phyloP scores from a whole-genome alignment of 2,797 vertebrate genomes.

The Cynodonichthys magdalenae region DNA sequence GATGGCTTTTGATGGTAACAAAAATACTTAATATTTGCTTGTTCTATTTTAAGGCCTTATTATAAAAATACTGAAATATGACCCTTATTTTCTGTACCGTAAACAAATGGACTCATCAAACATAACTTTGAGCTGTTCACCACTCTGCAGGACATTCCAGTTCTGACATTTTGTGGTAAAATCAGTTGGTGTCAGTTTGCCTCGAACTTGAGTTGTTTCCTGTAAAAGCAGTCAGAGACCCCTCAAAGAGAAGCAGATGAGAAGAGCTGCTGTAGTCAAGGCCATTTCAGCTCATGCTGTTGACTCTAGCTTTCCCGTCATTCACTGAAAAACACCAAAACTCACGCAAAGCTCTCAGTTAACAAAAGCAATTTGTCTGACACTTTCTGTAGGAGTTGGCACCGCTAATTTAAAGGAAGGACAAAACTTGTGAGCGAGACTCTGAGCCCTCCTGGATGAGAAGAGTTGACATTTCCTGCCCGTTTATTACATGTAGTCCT shows the following conservation, averaged over 20 bases:
- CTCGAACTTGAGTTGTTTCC: constrained; percentile 38
- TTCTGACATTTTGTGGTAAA: background rate
- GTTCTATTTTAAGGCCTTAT: too few species aligned
- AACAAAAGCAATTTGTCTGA: too few species aligned
- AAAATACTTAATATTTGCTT: too few species aligned
- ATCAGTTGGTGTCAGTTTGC: background rate
- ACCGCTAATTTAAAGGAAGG: too few species aligned
- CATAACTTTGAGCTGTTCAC: background rate
- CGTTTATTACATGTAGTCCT: too few species aligned
- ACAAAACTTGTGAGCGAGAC: too few species aligned
- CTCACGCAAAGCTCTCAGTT: too few species aligned
- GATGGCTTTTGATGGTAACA: background rate
- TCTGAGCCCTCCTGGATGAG: too few species aligned
- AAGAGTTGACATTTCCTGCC: too few species aligned
- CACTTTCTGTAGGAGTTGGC: too few species aligned
- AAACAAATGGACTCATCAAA: background rate
- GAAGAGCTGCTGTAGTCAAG: constrained; percentile 72
- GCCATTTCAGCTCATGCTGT: constrained; percentile 34
- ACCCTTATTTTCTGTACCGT: background rate
- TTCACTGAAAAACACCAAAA: too few species aligned
- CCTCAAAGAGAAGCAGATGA: constrained; percentile 77
- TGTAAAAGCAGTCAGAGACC: constrained; percentile 64
- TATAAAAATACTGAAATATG: too few species aligned
- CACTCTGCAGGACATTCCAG: background rate
- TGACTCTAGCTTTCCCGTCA: constrained; percentile 35